Conservation (phyloP, 2,797 vertebrate genomes). For the Sebastes hubbsi region DNA sequence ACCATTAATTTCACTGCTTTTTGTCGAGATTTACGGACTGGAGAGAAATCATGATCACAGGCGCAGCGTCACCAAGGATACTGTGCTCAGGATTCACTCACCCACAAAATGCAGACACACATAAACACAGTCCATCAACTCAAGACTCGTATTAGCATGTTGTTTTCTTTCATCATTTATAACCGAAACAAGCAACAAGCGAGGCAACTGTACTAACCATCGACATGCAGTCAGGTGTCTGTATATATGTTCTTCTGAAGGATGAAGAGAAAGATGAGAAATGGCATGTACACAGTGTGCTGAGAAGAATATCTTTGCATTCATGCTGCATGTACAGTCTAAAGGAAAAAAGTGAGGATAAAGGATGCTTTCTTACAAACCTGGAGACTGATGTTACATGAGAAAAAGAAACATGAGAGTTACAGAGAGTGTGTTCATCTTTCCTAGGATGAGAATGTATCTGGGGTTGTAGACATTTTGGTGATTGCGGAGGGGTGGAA, state of each 20-base stretch:
- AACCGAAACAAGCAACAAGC: background rate
- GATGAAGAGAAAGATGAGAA: background rate
- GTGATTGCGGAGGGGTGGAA: constrained; percentile 21
- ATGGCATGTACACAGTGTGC: background rate
- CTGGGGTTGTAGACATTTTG: constrained; percentile 42
- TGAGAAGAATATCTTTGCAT: background rate
- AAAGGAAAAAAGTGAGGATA: background rate
- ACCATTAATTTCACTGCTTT: constrained; percentile 69
- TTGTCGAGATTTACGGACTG: constrained; percentile 58
- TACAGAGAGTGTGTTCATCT: constrained; percentile 16
- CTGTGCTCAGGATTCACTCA: constrained; percentile 16
- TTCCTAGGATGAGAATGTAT: constrained; percentile 21
- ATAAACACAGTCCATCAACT: background rate
- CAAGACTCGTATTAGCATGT: too few relatives aligned
- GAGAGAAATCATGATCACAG: constrained; percentile 57
- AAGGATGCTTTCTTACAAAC: background rate
- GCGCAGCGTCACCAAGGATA: constrained; percentile 40
- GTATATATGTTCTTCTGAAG: background rate
- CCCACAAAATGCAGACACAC: background rate
- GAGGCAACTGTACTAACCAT: background rate
- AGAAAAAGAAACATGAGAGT: background rate
- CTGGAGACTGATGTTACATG: background rate
- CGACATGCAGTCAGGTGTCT: background rate
- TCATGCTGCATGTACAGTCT: background rate
- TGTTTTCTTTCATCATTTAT: background rate